Evolutionary conservation across 2,113 vertebrate genomes (phyloP), one percentile per base, ranked within the genome.

Genomic region (Bubalus kerabau): DNA sequence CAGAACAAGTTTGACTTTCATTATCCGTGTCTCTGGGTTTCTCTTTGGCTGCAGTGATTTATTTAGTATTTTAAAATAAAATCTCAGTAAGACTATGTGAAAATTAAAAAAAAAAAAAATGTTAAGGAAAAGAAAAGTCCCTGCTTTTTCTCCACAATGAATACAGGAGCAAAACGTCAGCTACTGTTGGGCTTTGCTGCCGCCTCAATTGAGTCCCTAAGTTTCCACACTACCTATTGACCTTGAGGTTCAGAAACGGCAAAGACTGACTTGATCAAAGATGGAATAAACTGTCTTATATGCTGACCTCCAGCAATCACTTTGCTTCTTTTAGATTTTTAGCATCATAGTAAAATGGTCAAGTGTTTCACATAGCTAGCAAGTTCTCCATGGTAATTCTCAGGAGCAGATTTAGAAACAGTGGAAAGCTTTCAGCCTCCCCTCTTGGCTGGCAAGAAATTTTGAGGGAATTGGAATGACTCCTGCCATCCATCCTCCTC

Each of bases 251-350:
- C 89, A 92, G 43, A 91, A 92, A 82, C 17, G 24, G 67, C 52
- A 87, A 74, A 97, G 64, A 30, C 19, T 97, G 82, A 97, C 86
- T 96, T 95, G 91, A 97, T 98, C 94, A 98, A 98, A 96, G 91
- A 76, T 26, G 43, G 74, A 97, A 95, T 32, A 95, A 92, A 94
- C 24, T 89, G 54, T 91, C 76, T 96, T 80, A 80, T 90, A 92
- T 76, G 87, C 83, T 97, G 93, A 96, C 97, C 88, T 95, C 87
- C 36, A 93, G 71, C 14, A 67, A 80, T 93, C 74, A 48, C 52
- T 93, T 90, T 89, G 57, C 82, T 54, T 95, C 86, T 89, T 87
- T 83, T 50, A 67, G 91, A 96, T 93, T 96, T 94, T 95, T 86
- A 90, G 54, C 80, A 76, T 89, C 78, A 52, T 62, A 88, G 82